These are phyloP conservation scores for Synergus umbraculus DNA, from an alignment of 2,888 invertebrate genomes.

Conservation along the genomic window DNA sequence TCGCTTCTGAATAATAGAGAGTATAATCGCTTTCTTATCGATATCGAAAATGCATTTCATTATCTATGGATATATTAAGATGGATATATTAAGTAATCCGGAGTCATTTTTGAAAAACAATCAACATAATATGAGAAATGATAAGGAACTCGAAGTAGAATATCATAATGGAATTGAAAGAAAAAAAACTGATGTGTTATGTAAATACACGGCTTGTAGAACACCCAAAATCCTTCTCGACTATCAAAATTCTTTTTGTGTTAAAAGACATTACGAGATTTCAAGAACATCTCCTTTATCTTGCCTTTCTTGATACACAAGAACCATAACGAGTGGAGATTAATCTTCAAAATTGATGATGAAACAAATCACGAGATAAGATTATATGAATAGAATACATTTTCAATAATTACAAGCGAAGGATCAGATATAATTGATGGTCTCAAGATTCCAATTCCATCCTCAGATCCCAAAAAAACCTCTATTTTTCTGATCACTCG, in stretches of 20 bases:
- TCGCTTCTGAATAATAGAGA: not conserved
- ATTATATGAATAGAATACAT: conserved; percentile 34
- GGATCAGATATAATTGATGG: conserved; percentile 28
- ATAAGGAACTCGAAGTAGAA: not conserved
- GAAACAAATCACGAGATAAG: conserved; percentile 33
- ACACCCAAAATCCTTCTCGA: not conserved
- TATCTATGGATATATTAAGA: not conserved
- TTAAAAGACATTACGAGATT: not conserved
- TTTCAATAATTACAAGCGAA: conserved; percentile 37
- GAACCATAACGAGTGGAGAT: conserved; percentile 36
- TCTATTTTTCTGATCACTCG: not conserved
- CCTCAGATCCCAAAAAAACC: not conserved
- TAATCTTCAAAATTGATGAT: conserved; percentile 37
- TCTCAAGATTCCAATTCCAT: not conserved
- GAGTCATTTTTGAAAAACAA: not conserved
- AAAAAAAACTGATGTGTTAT: too few species aligned
- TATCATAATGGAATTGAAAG: too few species aligned
- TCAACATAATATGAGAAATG: not conserved
- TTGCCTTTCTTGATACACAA: not conserved
- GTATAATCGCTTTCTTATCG: not conserved
- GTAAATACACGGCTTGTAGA: not conserved
- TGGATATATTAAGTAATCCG: not conserved
- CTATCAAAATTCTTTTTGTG: not conserved
- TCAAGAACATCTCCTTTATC: conserved; percentile 14
- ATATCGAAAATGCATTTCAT: not conserved